Conservation (phyloP, 1,140 invertebrate species). For the Contarinia nasturtii region DNA sequence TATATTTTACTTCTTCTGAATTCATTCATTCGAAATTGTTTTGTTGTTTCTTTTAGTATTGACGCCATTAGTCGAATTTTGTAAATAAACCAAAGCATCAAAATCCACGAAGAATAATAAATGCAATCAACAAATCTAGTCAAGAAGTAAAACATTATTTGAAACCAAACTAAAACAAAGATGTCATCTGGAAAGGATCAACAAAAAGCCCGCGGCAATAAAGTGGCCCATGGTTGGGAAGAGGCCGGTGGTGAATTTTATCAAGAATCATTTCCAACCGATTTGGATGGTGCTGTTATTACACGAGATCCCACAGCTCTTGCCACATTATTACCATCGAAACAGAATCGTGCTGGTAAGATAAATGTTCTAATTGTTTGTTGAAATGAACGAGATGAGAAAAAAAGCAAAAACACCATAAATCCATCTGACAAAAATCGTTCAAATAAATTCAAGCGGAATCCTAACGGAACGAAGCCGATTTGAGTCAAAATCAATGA, state of each 20-base stretch:
- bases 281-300: constrained; percentile 39
- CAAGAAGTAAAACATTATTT: not conserved
- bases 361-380: constrained; percentile 6
- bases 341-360: constrained; percentile 49
- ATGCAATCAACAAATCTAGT: too few species aligned
- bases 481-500: not conserved
- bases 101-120: too few species aligned
- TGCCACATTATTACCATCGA: constrained; percentile 54
- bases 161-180: not conserved
- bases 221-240: constrained; percentile 40
- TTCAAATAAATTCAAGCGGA: constrained; percentile 1
- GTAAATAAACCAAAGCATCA: too few species aligned
- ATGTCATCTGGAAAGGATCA: constrained; percentile 5
- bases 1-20: too few species aligned
- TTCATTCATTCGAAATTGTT: too few species aligned
- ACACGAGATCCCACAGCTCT: constrained; percentile 52
- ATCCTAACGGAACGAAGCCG: not conserved
- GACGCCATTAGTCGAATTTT: too few species aligned
- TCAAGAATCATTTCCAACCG: constrained; percentile 61
- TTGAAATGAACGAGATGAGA: too few species aligned
- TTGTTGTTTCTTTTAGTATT: too few species aligned
- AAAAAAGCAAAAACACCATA: too few species aligned
- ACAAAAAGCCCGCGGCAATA: constrained; percentile 3
- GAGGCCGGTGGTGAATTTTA: constrained; percentile 71
- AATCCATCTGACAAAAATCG: too few species aligned